Base-by-base conservation (phyloP, 2,888 invertebrate species). In the Cylindroiulus punctatus region DNA sequence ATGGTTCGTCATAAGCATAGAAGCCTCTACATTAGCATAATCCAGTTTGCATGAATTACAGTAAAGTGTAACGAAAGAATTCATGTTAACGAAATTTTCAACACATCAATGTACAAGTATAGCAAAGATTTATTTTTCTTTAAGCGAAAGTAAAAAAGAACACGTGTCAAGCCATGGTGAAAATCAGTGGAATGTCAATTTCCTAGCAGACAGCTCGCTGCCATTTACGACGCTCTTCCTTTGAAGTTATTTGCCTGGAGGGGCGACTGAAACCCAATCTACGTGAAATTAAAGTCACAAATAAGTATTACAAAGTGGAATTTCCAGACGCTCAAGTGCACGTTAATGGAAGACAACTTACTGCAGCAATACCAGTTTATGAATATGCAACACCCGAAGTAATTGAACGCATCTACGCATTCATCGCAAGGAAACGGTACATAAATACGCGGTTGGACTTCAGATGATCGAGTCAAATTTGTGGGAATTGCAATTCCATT, bases 291-390 rank as follows among this genome's bases (percentile, higher is more conserved):
- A 26, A 65, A 22, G 14, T 26, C 10, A 12, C 5, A 65, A 65
- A 26, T 26, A 65, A 10, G 26, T 12, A 3, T n/a, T n/a, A 2
- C 65, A 65, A n/a, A 57, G 57, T 22, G n/a, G 7, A 57, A 57
- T 57, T 57, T 57, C 22, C n/a, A 57, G 17, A 7, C 7, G 4
- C 12, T 1, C 22, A 57, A 19, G 4, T 17, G 1, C 47, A 17
- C 12, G 17, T 5, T 17, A 57, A 8, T 3, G 22, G 0, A 22
- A 22, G 7, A 57, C 4, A 65, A 65, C 65, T 65, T 65, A 65
- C 65, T 65, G 65, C 65, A 65, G 26, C 65, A 65, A 12, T 65
- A 65, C 65, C 65, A 65, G 12, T 65, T 65, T 26, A 65, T 26
- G 12, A 65, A 65, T 26, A 65, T 65, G 22, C 65, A 65, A 22